A percentile compares a stretch with the other conserved stretches of the same genome.
These are phyloP conservation scores for Tokudaia muenninki DNA, from an alignment of 2,797 vertebrate species.

Conservation along the genomic window DNA sequence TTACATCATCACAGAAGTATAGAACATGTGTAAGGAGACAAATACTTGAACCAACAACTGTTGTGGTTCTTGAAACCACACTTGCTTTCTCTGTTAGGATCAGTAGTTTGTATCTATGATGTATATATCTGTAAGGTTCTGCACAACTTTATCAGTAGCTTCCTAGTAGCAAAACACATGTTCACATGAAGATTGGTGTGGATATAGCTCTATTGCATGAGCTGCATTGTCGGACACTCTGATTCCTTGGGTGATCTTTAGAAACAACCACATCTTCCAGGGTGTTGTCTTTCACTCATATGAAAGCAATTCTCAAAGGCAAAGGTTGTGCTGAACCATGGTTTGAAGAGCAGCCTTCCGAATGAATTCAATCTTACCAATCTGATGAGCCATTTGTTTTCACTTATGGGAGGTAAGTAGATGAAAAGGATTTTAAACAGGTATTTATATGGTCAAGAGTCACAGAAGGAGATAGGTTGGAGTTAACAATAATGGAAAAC, in stretches of 20 bases:
- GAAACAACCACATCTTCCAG: conserved; percentile 98
- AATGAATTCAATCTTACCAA: conserved; percentile 97
- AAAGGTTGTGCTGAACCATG: background rate
- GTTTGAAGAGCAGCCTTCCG: conserved; percentile 92
- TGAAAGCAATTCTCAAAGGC: conserved; percentile 67
- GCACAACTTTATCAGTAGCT: conserved; percentile 98
- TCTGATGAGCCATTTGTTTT: background rate
- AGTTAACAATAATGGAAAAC: conserved; percentile 90
- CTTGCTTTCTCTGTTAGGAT: conserved; percentile 95
- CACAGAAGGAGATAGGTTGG: conserved; percentile 93
- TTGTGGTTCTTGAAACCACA: conserved; percentile 96
- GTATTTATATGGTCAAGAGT: conserved; percentile 93
- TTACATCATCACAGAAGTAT: conserved; percentile 98
- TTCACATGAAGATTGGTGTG: conserved; percentile 98
- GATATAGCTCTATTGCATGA: conserved; percentile 93
- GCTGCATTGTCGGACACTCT: conserved; percentile 96
- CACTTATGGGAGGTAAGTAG: conserved; percentile 91
- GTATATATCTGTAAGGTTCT: conserved; percentile 97
- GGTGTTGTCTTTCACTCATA: conserved; percentile 97
- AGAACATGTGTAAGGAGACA: conserved; percentile 98
- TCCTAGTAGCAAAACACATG: conserved; percentile 98
- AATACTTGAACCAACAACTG: conserved; percentile 99
- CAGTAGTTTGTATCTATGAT: conserved; percentile 95
- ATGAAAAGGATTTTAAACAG: conserved; percentile 96
- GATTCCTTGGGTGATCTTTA: conserved; percentile 96